A percentile compares a stretch with the other conserved stretches of the same genome.
These are phyloP conservation scores for Pyrrhia umbra DNA, from an alignment of 2,888 invertebrate genomes.

Conservation along the genomic window DNA sequence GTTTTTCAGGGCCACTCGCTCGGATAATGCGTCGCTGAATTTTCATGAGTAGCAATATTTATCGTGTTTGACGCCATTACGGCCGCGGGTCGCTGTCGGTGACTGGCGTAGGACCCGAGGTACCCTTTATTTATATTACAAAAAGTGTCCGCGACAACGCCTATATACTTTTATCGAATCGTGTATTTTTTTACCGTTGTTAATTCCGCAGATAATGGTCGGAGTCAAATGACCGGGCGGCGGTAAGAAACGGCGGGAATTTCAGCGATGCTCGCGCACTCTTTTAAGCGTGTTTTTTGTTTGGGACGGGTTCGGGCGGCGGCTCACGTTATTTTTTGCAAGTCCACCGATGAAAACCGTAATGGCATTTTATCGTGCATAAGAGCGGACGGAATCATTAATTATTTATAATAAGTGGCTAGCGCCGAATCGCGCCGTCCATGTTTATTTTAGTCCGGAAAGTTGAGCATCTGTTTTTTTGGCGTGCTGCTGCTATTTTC, in stretches of 20 bases:
- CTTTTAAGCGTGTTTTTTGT: conserved; percentile 88
- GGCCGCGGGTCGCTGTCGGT: conserved; percentile 71
- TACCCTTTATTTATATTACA: conserved; percentile 81
- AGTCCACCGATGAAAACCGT: conserved; percentile 88
- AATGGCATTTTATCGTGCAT: conserved; percentile 90
- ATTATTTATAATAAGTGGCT: conserved; percentile 90
- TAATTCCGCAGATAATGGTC: conserved; percentile 89
- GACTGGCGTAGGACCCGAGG: conserved; percentile 74
- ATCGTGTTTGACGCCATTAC: conserved; percentile 83
- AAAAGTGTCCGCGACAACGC: conserved; percentile 82
- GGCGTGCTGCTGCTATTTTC: conserved; percentile 68
- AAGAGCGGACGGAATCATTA: conserved; percentile 89
- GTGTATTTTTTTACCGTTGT: conserved; percentile 85
- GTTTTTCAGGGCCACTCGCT: conserved; percentile 74
- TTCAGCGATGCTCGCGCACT: conserved; percentile 87
- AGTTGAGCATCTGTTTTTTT: conserved; percentile 70
- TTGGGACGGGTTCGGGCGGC: conserved; percentile 80
- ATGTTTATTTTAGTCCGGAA: conserved; percentile 78
- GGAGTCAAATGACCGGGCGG: conserved; percentile 88
- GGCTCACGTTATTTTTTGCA: conserved; percentile 86
- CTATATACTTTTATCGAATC: conserved; percentile 86
- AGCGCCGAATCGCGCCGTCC: conserved; percentile 83
- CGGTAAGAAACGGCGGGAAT: conserved; percentile 88
- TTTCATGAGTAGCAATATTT: conserved; percentile 87
- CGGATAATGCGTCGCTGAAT: conserved; percentile 81